Base-by-base conservation (phyloP, 2,888 invertebrate genomes). In the Apamea crenata region DNA sequence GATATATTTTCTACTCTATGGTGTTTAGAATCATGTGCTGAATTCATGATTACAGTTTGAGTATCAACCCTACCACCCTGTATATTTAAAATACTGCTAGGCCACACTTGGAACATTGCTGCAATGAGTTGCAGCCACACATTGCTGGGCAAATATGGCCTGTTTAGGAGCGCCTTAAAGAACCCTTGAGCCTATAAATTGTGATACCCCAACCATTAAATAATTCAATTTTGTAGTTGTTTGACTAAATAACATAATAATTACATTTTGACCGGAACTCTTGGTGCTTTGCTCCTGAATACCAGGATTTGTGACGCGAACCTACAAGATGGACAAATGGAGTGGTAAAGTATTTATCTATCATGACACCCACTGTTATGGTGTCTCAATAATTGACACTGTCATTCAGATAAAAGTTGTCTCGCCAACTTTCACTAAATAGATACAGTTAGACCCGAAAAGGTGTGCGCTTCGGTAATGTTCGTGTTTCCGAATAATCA, bases 261-360 rank as follows among this genome's bases (percentile, higher is more conserved):
- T 81, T 83, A 87, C 67, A 74, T 75, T 70, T 74, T 74, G 44
- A 68, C 80, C 3, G 80, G 78, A 59, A 84, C 80, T 84, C 84
- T 84, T 84, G 78, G 61, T 84, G 79, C 61, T 80, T 78, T 80
- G 61, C 67, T 80, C 80, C 84, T 80, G 80, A 61, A 18, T 80
- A 67, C 32, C 80, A 68, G 84, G 78, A 21, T 80, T 80, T 83
- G 80, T 80, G 50, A 80, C 80, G 44, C 80, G 80, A n/a, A 85
- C 80, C 85, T 81, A 81, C 80, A 81, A 80, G 68, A 77, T 77
- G 77, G 78, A 80, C 61, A 80, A 56, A 78, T 29, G 21, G 65
- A 25, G n/a, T 18, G 10, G 25, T 77, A 63, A 63, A 63, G 36
- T 47, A 50, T 14, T 21, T 47, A 32, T 75, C 5, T 47, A 44